These are phyloP conservation scores for Chrysomela aeneicollis DNA, from an alignment of 2,888 invertebrate species.

Conservation along the genomic window DNA sequence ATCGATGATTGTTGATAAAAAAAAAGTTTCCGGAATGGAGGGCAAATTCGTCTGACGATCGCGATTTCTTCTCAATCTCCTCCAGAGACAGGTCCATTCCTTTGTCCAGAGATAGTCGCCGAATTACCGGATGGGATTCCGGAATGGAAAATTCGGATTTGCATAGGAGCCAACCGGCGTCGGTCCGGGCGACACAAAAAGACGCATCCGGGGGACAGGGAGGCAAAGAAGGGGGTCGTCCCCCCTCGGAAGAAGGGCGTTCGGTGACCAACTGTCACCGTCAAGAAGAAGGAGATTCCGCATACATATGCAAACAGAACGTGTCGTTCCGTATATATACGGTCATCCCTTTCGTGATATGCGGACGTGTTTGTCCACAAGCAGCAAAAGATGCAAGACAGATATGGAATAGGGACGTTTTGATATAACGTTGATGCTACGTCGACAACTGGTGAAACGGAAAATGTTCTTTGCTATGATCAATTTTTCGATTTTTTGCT, in stretches of 20 bases:
- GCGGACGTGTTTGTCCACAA: conserved; percentile 25
- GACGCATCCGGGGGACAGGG: conserved; percentile 42
- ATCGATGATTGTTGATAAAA: not conserved
- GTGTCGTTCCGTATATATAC: conserved; percentile 39
- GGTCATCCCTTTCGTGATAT: conserved; percentile 29
- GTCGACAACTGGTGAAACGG: not conserved
- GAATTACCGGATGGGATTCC: not conserved
- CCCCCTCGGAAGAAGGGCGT: conserved; percentile 44
- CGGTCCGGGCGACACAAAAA: conserved; percentile 60
- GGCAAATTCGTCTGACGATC: not conserved
- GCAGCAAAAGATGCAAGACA: not conserved
- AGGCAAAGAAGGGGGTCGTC: not conserved
- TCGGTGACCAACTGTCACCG: conserved; percentile 58
- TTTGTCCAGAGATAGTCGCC: not conserved
- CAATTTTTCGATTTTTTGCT: too few relatives aligned
- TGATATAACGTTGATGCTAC: too few relatives aligned
- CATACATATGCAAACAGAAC: conserved; percentile 54
- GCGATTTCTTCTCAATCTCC: too few relatives aligned
- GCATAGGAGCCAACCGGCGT: conserved; percentile 58
- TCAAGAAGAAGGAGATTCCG: conserved; percentile 45
- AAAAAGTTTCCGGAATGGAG: not conserved
- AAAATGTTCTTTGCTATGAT: not conserved
- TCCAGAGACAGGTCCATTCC: not conserved
- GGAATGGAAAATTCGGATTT: conserved; percentile 45
- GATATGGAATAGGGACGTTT: not conserved